Base-by-base conservation (phyloP, 2,797 vertebrate species). In the Lepilemur septentrionalis region DNA sequence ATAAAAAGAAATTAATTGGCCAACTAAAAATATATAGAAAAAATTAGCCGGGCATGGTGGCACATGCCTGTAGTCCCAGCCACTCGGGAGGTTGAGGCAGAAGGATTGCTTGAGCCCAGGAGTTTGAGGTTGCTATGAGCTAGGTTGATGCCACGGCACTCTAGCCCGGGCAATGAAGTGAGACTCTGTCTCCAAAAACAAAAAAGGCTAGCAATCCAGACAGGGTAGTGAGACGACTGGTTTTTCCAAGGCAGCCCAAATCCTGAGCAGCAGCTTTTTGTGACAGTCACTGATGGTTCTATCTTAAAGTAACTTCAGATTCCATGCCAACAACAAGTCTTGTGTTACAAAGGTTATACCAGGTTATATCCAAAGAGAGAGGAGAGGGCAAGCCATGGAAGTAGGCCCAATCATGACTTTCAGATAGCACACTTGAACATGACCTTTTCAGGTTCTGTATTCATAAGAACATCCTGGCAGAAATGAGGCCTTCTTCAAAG, bases 341-440 rank as follows among this genome's bases (percentile, higher is more conserved):
- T 78, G 67, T 95, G 87, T 97, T 94, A 18, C 94, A 80, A 81
- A 97, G 76, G 38, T 93, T 90, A 90, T 11, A 80, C 4, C 25
- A 17, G 87, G 59, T 38, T 81, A 96, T 30, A 59, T 35, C 70
- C 65, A 90, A 95, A 97, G 57, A 91, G 87, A 95, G 92, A 88
- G 80, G 13, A 84, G 86, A 95, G 92, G 89, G 80, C 88, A 95
- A 91, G 43, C 59, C 43, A 92, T 3, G 12, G 30, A 65, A 88
- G 55, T 73, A 57, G 59, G 67, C 65, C 83, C 28, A 82, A 10
- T 25, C 17, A 22, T 52, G 81, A 93, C 85, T 89, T 91, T 61
- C 86, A 85, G 59, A 75, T 52, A 92, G 14, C 72, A 89, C 63
- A 96, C 32, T 35, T 55, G 32, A 89, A 72, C 46, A 50, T 20